phyloP scores from a whole-genome alignment of 1,140 invertebrate genomes.

The Thalassaphorura encarpata region DNA sequence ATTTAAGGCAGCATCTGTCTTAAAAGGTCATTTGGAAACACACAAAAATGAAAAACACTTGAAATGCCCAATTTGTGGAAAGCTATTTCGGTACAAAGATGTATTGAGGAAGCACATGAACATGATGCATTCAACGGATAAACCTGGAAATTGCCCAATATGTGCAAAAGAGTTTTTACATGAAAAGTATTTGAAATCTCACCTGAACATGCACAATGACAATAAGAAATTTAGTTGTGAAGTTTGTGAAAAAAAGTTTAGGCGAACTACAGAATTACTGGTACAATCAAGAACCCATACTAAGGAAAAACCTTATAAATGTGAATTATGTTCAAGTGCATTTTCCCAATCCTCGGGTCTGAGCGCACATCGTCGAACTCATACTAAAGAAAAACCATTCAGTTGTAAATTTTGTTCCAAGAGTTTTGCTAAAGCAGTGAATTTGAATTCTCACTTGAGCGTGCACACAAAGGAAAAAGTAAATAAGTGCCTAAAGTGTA shows the following conservation, averaged over 20 bases:
- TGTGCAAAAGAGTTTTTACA: background rate
- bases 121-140: background rate
- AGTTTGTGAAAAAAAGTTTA: background rate
- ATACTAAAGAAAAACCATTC: background rate
- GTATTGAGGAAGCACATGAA: background rate
- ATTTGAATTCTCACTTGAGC: background rate
- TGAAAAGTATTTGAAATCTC: background rate
- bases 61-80: background rate
- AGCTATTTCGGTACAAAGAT: background rate
- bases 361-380: background rate
- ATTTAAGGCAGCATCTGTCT: background rate
- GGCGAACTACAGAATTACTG: background rate
- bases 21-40: background rate
- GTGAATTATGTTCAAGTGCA: background rate
- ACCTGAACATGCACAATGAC: background rate
- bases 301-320: slow-evolving; percentile 1
- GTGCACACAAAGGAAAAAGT: no score
- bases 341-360: background rate
- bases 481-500: no score
- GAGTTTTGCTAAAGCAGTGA: background rate
- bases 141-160: background rate
- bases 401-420: background rate
- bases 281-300: background rate
- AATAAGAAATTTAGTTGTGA: background rate
- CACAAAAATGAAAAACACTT: background rate